Evolutionary conservation across 2,797 vertebrate species (phyloP).

Genomic region (Coranthus polyacanthus): DNA sequence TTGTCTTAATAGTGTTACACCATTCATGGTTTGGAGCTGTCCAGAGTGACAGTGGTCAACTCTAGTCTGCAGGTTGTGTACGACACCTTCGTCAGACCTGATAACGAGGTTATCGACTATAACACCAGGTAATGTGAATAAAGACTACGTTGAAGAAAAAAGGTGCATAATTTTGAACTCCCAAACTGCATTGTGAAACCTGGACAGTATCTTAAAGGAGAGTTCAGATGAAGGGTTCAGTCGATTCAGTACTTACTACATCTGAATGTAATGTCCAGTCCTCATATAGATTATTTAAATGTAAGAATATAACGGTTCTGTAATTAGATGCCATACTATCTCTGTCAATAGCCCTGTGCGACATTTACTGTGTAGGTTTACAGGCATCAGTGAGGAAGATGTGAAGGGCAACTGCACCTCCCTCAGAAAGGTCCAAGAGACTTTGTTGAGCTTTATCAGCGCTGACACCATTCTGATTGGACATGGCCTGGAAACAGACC

Average conservation of each 20-base stretch:
- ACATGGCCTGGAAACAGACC: slow-evolving; percentile 85
- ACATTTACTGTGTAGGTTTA: slow-evolving; percentile 82
- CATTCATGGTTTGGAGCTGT: slow-evolving; percentile 85
- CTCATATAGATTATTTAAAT: too few relatives aligned
- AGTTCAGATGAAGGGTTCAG: too few relatives aligned
- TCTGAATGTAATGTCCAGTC: too few relatives aligned
- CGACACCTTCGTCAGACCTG: slow-evolving; percentile 87
- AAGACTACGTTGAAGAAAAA: background rate
- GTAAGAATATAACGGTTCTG: background rate
- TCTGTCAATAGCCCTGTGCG: background rate
- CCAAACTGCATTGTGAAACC: background rate
- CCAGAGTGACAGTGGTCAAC: slow-evolving; percentile 86
- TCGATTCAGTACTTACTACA: too few relatives aligned
- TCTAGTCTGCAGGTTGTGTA: slow-evolving; percentile 85
- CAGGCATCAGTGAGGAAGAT: slow-evolving; percentile 84
- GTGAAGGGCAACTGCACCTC: slow-evolving; percentile 76
- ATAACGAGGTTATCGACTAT: slow-evolving; percentile 87
- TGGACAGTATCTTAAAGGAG: too few relatives aligned
- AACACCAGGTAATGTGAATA: slow-evolving; percentile 83
- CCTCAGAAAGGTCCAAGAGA: slow-evolving; percentile 82
- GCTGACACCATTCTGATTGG: slow-evolving; percentile 87
- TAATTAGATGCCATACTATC: background rate
- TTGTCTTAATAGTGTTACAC: slow-evolving; percentile 85
- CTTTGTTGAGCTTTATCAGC: slow-evolving; percentile 85
- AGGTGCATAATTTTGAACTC: too few relatives aligned